Base-by-base conservation (phyloP, 1,140 invertebrate species). In the Drosophila sulfurigaster region DNA sequence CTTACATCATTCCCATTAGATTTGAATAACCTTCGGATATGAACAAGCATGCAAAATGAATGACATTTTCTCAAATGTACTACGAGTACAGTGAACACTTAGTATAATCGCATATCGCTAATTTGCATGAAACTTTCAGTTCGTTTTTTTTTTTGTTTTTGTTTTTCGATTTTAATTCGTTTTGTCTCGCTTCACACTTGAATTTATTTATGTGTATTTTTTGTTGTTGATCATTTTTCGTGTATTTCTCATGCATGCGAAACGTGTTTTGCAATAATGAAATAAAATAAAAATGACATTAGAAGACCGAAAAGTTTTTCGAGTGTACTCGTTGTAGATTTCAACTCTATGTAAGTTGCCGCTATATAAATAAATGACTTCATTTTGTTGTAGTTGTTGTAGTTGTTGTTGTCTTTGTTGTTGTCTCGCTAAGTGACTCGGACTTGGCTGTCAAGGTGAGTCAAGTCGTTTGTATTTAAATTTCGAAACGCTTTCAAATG, bases 161-260 rank as follows among this genome's bases (percentile, higher is more conserved):
- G 51, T 38, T 10, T 38, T 32, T 73, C 35, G 25, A 32, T 56
- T 58, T 13, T 28, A 6, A 49, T 69, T 41, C 43, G 41, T 49
- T 74, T 62, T 35, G 69, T 35, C 28, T 30, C 62, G 69, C 62
- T 48, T 62, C 20, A 13, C 30, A 64, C 28, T 51, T 59, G 11
- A 32, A 16, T 25, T 10, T 63, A 46, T 60, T 60, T 48, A 16
- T 32, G 32, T 30, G 11, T 63, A 32, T 43, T n/a, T 11, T 30
- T 45, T 43, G 7, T 4, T 25, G 20, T 25, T 32, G 30, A 38
- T 2, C 60, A 45, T 54, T 59, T 35, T 13, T 51, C 13, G 11
- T 20, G 51, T 74, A 75, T 63, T 75, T 69, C 72, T 43, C 71
- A 63, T 63, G 66, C 57, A 75, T 49, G 66, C 66, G 58, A 75